A percentile compares a stretch with the other conserved stretches of the same genome.
These are phyloP conservation scores for Arenaria interpres DNA, from an alignment of 2,113 vertebrate genomes.

Conservation along the genomic window DNA sequence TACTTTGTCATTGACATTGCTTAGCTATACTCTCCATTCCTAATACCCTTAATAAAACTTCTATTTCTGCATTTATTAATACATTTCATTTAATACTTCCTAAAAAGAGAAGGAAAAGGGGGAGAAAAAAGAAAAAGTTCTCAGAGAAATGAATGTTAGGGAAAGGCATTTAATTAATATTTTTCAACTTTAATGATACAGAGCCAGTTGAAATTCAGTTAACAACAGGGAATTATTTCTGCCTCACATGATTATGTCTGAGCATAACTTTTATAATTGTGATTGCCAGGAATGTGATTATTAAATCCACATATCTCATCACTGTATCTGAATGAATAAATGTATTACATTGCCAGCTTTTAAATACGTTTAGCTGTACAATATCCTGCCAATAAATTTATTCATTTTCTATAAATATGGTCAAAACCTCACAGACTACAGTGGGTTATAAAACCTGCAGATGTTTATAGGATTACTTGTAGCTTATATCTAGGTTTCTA, in stretches of 20 bases:
- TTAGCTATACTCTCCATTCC: background rate
- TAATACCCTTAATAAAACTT: background rate
- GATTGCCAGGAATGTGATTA: slow-evolving; percentile 34
- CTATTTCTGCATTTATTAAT: background rate
- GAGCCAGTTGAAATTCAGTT: slow-evolving; percentile 23
- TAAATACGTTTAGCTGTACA: background rate
- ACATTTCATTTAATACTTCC: background rate
- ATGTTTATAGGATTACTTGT: slow-evolving; percentile 7
- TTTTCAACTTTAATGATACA: slow-evolving; percentile 27
- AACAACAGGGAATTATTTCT: slow-evolving; percentile 30
- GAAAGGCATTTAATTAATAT: slow-evolving; percentile 41
- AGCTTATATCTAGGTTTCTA: background rate
- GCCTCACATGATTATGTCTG: slow-evolving; percentile 34
- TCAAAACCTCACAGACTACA: background rate
- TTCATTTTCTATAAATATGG: slow-evolving; percentile 36
- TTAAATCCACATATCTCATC: slow-evolving; percentile 56
- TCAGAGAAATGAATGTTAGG: background rate
- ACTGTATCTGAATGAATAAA: slow-evolving; percentile 20
- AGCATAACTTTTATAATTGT: slow-evolving; percentile 51
- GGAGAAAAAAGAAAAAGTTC: background rate
- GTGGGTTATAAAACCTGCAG: background rate
- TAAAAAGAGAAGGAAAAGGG: background rate
- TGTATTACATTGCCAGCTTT: background rate
- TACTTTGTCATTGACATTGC: background rate
- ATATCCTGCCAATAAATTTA: background rate